Evolutionary conservation across 2,888 invertebrate species (phyloP).

Genomic region (Coelinius sp.): DNA sequence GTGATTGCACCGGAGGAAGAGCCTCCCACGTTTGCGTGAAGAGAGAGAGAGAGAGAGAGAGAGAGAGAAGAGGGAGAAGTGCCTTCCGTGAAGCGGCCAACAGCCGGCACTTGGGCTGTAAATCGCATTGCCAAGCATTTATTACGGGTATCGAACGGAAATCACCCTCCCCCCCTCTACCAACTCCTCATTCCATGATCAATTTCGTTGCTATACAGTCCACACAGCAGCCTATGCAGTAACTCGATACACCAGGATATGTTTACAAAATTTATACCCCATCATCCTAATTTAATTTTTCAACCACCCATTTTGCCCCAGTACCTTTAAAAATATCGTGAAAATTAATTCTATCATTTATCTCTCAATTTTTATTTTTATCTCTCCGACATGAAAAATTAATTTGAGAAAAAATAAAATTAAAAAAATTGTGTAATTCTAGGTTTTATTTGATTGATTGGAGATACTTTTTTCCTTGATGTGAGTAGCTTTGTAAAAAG

Average conservation of each 20-base stretch:
- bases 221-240: background rate
- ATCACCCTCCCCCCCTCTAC: background rate
- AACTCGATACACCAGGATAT: slow-evolving; percentile 8
- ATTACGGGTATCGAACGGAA: slow-evolving; percentile 26
- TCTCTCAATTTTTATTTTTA: too few species aligned
- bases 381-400: too few species aligned
- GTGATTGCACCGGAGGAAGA: slow-evolving; percentile 27
- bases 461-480: background rate
- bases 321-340: too few species aligned
- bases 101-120: slow-evolving; percentile 24
- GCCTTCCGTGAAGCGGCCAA: slow-evolving; percentile 13
- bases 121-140: slow-evolving; percentile 25
- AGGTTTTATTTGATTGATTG: background rate
- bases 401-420: background rate
- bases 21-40: slow-evolving; percentile 24
- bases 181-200: slow-evolving; percentile 7
- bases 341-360: background rate
- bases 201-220: slow-evolving; percentile 5
- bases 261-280: background rate
- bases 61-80: background rate
- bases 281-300: too few species aligned
- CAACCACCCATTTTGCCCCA: too few species aligned
- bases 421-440: background rate
- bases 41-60: background rate
- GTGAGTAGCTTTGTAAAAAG: background rate